Evolutionary conservation across 2,113 vertebrate species (phyloP).

Genomic region (Dolichotis patagonum): DNA sequence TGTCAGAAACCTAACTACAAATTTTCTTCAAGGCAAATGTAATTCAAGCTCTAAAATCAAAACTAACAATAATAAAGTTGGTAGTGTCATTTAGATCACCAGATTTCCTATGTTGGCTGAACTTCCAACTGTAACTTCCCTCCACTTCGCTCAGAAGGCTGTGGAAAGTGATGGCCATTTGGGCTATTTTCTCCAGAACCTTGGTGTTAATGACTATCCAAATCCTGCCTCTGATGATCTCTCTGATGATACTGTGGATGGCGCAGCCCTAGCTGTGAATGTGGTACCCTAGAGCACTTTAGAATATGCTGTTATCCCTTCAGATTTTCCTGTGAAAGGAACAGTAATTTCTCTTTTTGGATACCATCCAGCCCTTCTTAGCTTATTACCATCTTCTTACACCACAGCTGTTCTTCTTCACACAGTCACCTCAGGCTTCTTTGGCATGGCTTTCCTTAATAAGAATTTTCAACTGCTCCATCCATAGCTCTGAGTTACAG

Average conservation of each 20-base stretch:
- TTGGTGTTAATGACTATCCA: background rate
- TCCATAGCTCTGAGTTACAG: background rate
- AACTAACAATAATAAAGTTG: background rate
- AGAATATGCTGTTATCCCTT: background rate
- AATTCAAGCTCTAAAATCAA: slow-evolving; percentile 25
- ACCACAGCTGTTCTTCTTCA: background rate
- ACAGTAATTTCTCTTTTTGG: background rate
- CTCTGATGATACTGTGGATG: background rate
- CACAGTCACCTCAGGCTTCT: background rate
- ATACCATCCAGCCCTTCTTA: background rate
- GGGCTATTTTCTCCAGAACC: background rate
- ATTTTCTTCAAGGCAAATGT: background rate
- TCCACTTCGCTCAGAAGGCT: background rate
- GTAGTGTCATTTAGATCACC: background rate
- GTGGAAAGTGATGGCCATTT: background rate
- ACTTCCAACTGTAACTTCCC: background rate
- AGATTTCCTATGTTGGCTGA: background rate
- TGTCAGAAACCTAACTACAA: background rate
- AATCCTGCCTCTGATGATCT: background rate
- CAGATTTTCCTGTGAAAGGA: background rate
- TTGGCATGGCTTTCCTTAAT: background rate
- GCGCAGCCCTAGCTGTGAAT: too few relatives aligned
- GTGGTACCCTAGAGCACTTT: background rate
- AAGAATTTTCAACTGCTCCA: background rate
- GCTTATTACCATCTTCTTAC: background rate